Percentiles rank a stretch among this genome's conserved stretches.
phyloP scores from a whole-genome alignment of 2,888 invertebrate genomes.

The Tromatobia lineatoria region DNA sequence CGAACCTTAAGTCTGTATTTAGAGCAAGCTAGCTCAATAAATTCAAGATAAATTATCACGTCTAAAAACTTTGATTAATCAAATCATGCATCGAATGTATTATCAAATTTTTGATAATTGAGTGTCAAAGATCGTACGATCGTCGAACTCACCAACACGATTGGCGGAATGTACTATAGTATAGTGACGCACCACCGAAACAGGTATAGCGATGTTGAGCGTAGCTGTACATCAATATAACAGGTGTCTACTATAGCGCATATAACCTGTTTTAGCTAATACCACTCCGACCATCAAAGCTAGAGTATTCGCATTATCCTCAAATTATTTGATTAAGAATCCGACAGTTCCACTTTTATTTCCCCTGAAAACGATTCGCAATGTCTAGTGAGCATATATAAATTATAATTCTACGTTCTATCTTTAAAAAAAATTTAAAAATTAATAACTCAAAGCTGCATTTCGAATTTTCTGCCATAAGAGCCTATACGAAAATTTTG shows the following conservation, averaged over 20 bases:
- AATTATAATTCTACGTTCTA: too few relatives aligned
- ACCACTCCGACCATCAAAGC: neutral
- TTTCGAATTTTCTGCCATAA: too few relatives aligned
- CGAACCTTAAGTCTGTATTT: too few relatives aligned
- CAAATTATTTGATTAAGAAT: too few relatives aligned
- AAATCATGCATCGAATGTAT: neutral
- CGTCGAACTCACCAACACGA: neutral
- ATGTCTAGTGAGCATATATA: too few relatives aligned
- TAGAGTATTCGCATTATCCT: too few relatives aligned
- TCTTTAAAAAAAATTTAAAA: too few relatives aligned
- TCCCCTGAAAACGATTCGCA: too few relatives aligned
- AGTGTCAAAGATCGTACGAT: neutral
- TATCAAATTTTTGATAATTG: neutral
- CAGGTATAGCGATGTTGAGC: slow-evolving; percentile 25
- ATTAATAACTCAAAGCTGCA: too few relatives aligned
- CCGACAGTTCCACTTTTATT: too few relatives aligned
- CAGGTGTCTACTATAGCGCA: slow-evolving; percentile 50
- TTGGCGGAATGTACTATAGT: slow-evolving; percentile 1
- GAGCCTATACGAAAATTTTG: too few relatives aligned
- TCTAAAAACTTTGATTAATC: neutral
- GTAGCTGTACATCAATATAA: slow-evolving; percentile 9
- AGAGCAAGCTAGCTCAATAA: neutral
- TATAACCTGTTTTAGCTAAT: slow-evolving; percentile 38
- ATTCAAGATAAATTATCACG: neutral
- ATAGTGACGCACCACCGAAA: slow-evolving; percentile 24